Conservation (phyloP, 2,888 invertebrate genomes). For the Drosophila quinaria region DNA sequence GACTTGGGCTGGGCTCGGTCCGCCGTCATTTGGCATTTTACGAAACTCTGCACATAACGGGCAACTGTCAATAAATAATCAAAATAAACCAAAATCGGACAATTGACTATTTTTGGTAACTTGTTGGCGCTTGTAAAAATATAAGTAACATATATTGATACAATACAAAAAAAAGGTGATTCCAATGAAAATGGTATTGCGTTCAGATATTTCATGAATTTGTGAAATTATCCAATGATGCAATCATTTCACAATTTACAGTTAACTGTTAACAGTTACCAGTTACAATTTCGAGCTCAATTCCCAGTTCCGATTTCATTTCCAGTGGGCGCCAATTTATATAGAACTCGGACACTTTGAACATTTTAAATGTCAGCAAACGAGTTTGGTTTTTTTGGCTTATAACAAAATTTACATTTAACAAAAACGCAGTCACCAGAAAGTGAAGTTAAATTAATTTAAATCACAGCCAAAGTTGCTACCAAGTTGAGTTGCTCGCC, state of each 20-base stretch:
- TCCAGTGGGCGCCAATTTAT: slow-evolving; percentile 35
- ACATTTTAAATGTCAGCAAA: slow-evolving; percentile 69
- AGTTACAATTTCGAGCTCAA: slow-evolving; percentile 10
- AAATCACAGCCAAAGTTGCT: slow-evolving; percentile 41
- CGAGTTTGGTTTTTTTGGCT: slow-evolving; percentile 49
- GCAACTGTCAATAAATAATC: slow-evolving; percentile 79
- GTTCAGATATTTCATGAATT: slow-evolving; percentile 65
- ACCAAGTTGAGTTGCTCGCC: slow-evolving; percentile 51
- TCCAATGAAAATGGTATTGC: slow-evolving; percentile 28
- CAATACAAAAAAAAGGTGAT: slow-evolving; percentile 9
- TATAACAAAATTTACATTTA: slow-evolving; percentile 52
- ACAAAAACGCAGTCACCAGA: slow-evolving; percentile 47
- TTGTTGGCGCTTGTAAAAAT: slow-evolving; percentile 69
- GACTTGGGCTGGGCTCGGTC: slow-evolving; percentile 29
- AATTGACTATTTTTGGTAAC: slow-evolving; percentile 76
- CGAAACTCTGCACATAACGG: slow-evolving; percentile 76
- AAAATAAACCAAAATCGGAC: slow-evolving; percentile 70
- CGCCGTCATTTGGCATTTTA: slow-evolving; percentile 63
- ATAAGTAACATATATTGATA: slow-evolving; percentile 26
- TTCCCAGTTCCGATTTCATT: slow-evolving; percentile 10
- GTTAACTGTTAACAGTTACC: slow-evolving; percentile 6
- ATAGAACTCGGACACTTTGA: slow-evolving; percentile 6
- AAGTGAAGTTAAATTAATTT: slow-evolving; percentile 49
- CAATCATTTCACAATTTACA: slow-evolving; percentile 47
- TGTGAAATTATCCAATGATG: slow-evolving; percentile 74